Base-by-base conservation (phyloP, 2,888 invertebrate species). In the Idaea biselata region DNA sequence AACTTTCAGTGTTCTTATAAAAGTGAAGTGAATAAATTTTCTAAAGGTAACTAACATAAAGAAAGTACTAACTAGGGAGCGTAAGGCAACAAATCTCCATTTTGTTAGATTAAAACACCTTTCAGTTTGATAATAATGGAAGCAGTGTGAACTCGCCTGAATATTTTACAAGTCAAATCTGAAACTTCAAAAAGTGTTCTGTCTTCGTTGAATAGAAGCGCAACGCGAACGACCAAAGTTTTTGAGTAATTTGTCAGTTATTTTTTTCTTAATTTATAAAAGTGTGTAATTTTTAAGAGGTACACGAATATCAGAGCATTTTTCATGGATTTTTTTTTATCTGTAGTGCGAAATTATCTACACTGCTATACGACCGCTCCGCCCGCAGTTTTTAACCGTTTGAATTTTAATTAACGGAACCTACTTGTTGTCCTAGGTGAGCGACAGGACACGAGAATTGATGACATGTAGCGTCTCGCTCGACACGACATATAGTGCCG, bases 51-150 rank as follows among this genome's bases (percentile, higher is more conserved):
- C 80, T 81, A 78, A 78, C 77, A 76, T 81, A 78, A 83, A 80
- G 78, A 83, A 82, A 81, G 77, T 82, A 83, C 77, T 78, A 66
- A 66, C 63, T 64, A 58, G 66, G 70, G 73, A 78, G 76, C 81
- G 78, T 73, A 71, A 65, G 77, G 84, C 81, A 78, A 84, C 84
- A 85, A 88, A 88, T 88, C 86, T 86, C 79, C 84, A 86, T 86
- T 87, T 83, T 81, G 76, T 75, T 65, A 84, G 83, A 87, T 85
- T 89, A 88, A 84, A 84, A 77, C 83, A 81, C 81, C 82, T 84
- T 80, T 75, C 74, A 76, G 78, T 82, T 82, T 82, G 80, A 83
- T 85, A 74, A 73, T 72, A 76, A 83, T 81, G 84, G 80, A 82
- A 75, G 77, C 78, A 74, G 73, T 73, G 77, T 80, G 82, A 83